Evolutionary conservation across 2,888 invertebrate species (phyloP).

Genomic region (Folsomia manolachei): DNA sequence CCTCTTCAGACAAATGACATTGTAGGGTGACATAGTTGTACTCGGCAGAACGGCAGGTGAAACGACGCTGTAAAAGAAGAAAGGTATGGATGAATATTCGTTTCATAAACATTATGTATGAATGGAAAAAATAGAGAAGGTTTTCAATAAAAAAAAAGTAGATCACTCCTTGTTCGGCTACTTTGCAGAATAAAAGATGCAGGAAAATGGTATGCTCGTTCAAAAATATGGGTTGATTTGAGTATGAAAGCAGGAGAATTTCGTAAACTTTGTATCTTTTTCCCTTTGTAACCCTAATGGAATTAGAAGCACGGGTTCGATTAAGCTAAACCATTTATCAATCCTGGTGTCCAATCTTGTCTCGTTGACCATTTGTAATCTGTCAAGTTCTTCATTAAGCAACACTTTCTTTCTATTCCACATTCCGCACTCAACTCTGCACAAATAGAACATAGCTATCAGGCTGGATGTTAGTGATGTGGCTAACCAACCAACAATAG

Average conservation of each 20-base stretch:
- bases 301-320: slow-evolving; percentile 2
- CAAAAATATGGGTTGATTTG: too few relatives aligned
- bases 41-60: slow-evolving; percentile 86
- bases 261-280: not conserved
- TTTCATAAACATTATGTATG: too few relatives aligned
- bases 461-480: not conserved
- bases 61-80: slow-evolving; percentile 69
- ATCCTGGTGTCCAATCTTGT: not conserved
- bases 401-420: too few relatives aligned
- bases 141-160: too few relatives aligned
- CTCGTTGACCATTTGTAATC: not conserved
- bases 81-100: too few relatives aligned
- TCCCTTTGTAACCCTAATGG: not conserved
- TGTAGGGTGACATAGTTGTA: slow-evolving; percentile 91
- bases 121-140: too few relatives aligned
- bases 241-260: too few relatives aligned
- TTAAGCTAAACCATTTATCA: slow-evolving; percentile 16
- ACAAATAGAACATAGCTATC: too few relatives aligned
- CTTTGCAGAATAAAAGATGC: too few relatives aligned
- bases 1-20: slow-evolving; percentile 85
- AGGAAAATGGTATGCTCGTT: too few relatives aligned
- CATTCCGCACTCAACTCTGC: too few relatives aligned
- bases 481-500: not conserved
- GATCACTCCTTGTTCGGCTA: too few relatives aligned
- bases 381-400: not conserved